A percentile compares a stretch with the other conserved stretches of the same genome.
Evolutionary conservation across 2,797 vertebrate species (phyloP).

Genomic region (Siniperca obscura): DNA sequence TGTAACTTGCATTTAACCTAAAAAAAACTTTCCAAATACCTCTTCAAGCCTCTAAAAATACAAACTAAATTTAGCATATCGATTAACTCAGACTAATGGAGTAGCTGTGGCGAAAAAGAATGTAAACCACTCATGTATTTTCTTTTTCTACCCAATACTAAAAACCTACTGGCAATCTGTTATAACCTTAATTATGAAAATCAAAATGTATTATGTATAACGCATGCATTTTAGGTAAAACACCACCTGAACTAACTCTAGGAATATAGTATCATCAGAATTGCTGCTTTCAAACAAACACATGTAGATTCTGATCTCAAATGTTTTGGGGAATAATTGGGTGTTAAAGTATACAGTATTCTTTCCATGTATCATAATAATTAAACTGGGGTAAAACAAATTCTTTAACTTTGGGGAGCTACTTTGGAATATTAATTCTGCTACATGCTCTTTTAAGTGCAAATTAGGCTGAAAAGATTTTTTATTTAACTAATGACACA

Average conservation of each 20-base stretch:
- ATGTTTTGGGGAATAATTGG: slow-evolving; percentile 34
- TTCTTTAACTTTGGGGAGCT: slow-evolving; percentile 57
- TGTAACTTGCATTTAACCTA: background rate
- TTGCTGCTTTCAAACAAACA: background rate
- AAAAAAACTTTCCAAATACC: too few relatives aligned
- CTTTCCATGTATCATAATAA: slow-evolving; percentile 45
- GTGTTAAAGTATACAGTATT: slow-evolving; percentile 32
- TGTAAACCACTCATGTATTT: background rate
- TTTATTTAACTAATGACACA: slow-evolving; percentile 4
- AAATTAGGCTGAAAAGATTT: slow-evolving; percentile 44
- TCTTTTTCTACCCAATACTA: background rate
- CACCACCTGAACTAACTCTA: background rate
- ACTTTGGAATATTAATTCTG: slow-evolving; percentile 56
- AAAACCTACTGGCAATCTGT: background rate
- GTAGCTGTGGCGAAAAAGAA: background rate
- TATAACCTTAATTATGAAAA: background rate
- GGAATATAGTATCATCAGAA: background rate
- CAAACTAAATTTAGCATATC: background rate
- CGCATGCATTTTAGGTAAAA: background rate
- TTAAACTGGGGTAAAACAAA: slow-evolving; percentile 55
- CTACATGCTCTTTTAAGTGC: slow-evolving; percentile 61
- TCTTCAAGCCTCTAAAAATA: background rate
- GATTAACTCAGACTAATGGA: background rate
- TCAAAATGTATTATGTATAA: background rate
- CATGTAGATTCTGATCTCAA: background rate